phyloP scores from a whole-genome alignment of 1,140 invertebrate genomes.

The Drosophila tani region DNA sequence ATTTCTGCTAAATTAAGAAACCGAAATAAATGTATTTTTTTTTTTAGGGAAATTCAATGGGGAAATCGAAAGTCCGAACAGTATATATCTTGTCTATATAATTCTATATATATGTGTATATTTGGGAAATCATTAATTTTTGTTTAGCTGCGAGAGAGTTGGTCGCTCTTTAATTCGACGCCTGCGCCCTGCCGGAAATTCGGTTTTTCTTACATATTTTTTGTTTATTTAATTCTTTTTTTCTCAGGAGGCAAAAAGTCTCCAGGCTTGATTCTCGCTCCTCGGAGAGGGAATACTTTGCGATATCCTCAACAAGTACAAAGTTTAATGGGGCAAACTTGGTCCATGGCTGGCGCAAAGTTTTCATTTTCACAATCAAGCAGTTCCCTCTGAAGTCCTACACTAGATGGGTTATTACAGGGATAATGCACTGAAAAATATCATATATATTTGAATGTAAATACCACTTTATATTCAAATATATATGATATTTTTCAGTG shows the following conservation, averaged over 20 bases:
- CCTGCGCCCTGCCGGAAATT: constrained; percentile 34
- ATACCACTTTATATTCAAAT: too few relatives aligned
- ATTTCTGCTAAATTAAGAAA: constrained; percentile 38
- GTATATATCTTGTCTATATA: background rate
- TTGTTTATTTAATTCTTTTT: background rate
- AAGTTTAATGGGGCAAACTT: constrained; percentile 45
- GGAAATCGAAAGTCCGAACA: background rate
- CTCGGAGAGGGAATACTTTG: constrained; percentile 26
- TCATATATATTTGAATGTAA: background rate
- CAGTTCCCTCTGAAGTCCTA: constrained; percentile 16
- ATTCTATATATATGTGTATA: background rate
- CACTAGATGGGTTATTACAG: background rate
- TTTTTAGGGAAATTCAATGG: background rate
- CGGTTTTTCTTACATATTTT: constrained; percentile 16
- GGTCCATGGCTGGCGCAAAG: constrained; percentile 19
- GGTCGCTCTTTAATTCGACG: constrained; percentile 28
- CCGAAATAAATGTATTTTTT: constrained; percentile 8
- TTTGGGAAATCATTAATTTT: constrained; percentile 24
- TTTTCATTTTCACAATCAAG: constrained; percentile 29
- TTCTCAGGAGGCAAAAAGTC: constrained; percentile 1
- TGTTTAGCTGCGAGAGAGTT: constrained; percentile 26
- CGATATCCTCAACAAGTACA: constrained; percentile 58
- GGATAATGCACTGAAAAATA: constrained; percentile 1
- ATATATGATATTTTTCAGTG: too few relatives aligned
- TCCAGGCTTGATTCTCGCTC: constrained; percentile 29